A percentile compares a stretch with the other conserved stretches of the same genome.
Evolutionary conservation across 2,888 invertebrate species (phyloP).

Genomic region (Leptarthrus brevirostris): DNA sequence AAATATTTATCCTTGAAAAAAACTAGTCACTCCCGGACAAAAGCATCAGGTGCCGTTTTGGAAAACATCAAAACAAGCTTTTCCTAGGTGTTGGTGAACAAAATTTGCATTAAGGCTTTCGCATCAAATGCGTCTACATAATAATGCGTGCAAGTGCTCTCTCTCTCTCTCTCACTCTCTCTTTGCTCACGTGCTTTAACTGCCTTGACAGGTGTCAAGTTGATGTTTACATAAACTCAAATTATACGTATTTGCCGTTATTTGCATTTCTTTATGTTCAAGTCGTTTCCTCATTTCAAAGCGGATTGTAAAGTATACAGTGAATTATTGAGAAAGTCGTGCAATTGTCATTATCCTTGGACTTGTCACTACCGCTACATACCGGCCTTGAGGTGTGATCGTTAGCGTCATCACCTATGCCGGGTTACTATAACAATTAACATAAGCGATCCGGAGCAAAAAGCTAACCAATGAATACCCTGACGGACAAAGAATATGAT

Average conservation of each 20-base stretch:
- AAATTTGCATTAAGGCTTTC: neutral
- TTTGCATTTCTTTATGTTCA: neutral
- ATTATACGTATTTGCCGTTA: slow-evolving; percentile 5
- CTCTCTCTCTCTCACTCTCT: neutral
- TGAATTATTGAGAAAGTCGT: slow-evolving; percentile 3
- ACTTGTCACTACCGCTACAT: slow-evolving; percentile 23
- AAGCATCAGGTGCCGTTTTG: neutral
- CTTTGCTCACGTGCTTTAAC: neutral
- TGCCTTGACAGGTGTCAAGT: neutral
- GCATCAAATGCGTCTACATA: neutral
- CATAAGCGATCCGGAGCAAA: slow-evolving; percentile 7
- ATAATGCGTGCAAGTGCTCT: neutral
- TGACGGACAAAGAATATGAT: slow-evolving; percentile 4
- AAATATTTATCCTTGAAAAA: neutral
- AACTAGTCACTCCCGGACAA: slow-evolving; percentile 2
- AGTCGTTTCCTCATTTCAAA: slow-evolving; percentile 25
- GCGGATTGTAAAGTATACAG: neutral
- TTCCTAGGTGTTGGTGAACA: neutral
- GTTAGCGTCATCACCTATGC: slow-evolving; percentile 5
- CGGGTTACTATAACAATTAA: slow-evolving; percentile 8
- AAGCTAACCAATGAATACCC: neutral
- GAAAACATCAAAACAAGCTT: neutral
- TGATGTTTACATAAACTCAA: neutral
- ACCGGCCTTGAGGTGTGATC: neutral
- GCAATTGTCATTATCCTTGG: slow-evolving; percentile 33